Percentiles rank a stretch among this genome's conserved stretches.
These are phyloP conservation scores for Equus quagga DNA, from an alignment of 2,113 vertebrate species.

Conservation along the genomic window DNA sequence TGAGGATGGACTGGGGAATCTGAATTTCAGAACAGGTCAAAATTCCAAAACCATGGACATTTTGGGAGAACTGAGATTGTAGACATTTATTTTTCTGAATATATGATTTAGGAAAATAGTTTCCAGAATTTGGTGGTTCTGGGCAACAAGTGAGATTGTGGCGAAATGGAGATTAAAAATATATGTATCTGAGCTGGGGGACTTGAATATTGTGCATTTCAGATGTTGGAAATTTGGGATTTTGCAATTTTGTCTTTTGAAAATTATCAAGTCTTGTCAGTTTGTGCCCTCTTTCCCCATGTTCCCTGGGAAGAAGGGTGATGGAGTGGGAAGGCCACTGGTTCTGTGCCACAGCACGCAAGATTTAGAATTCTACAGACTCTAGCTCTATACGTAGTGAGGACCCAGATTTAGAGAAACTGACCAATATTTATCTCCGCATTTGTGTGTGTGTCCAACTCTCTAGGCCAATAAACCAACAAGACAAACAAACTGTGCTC, in stretches of 20 bases:
- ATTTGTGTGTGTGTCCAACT: constrained; percentile 86
- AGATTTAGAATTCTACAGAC: constrained; percentile 76
- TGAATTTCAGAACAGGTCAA: constrained; percentile 71
- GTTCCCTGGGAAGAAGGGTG: constrained; percentile 72
- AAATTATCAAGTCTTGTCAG: constrained; percentile 59
- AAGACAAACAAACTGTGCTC: constrained; percentile 75
- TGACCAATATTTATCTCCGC: constrained; percentile 85
- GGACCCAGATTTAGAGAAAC: constrained; percentile 82
- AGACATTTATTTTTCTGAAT: constrained; percentile 58
- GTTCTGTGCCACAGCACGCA: constrained; percentile 76
- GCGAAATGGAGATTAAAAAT: constrained; percentile 61
- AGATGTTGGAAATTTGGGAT: constrained; percentile 58
- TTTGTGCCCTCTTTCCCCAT: constrained; percentile 58
- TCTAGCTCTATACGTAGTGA: constrained; percentile 76
- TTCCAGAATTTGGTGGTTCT: constrained; percentile 68
- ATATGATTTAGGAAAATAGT: constrained; percentile 69
- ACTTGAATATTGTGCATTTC: constrained; percentile 69
- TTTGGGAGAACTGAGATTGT: constrained; percentile 70
- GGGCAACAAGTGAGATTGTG: constrained; percentile 61
- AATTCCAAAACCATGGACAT: constrained; percentile 66
- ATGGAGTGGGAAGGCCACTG: constrained; percentile 63
- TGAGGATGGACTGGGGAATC: constrained; percentile 45
- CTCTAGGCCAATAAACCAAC: constrained; percentile 84
- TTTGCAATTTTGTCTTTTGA: constrained; percentile 69
- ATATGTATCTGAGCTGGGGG: constrained; percentile 70